Conservation (phyloP, 2,797 vertebrate species). For the Pitangus sulphuratus region DNA sequence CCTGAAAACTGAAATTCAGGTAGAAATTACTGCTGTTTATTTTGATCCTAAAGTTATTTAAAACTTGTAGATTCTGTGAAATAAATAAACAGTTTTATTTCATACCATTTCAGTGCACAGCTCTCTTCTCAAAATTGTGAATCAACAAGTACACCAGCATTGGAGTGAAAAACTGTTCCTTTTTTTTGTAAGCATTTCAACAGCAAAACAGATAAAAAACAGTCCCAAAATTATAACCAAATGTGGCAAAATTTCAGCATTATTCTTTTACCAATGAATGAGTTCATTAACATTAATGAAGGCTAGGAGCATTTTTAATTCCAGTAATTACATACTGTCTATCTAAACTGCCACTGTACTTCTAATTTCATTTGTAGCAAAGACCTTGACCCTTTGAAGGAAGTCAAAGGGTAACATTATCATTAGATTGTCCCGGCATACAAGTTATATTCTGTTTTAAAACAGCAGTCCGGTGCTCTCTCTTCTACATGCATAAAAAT, state of each 20-base stretch:
- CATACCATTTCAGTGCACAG: neutral
- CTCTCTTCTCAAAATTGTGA: neutral
- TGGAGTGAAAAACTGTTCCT: neutral
- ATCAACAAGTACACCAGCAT: neutral
- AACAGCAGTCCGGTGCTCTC: neutral
- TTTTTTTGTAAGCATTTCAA: neutral
- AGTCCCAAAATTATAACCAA: neutral
- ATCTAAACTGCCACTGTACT: neutral
- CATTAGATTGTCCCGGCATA: neutral
- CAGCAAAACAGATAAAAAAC: neutral
- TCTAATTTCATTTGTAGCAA: neutral
- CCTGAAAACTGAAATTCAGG: neutral
- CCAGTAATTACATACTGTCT: neutral
- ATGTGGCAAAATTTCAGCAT: neutral
- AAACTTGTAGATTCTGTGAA: slow-evolving; percentile 19
- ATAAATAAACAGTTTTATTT: slow-evolving; percentile 28
- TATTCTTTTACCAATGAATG: neutral
- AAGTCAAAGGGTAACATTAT: neutral
- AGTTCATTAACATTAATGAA: neutral
- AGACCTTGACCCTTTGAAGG: neutral
- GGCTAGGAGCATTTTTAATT: neutral
- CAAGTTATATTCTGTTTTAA: neutral
- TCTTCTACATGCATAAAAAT: neutral
- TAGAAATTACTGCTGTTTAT: neutral
- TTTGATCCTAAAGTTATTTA: slow-evolving; percentile 11